Percentiles rank a stretch among this genome's conserved stretches.
Evolutionary conservation across 2,888 invertebrate species (phyloP).

Genomic region (Eilema sororculum): DNA sequence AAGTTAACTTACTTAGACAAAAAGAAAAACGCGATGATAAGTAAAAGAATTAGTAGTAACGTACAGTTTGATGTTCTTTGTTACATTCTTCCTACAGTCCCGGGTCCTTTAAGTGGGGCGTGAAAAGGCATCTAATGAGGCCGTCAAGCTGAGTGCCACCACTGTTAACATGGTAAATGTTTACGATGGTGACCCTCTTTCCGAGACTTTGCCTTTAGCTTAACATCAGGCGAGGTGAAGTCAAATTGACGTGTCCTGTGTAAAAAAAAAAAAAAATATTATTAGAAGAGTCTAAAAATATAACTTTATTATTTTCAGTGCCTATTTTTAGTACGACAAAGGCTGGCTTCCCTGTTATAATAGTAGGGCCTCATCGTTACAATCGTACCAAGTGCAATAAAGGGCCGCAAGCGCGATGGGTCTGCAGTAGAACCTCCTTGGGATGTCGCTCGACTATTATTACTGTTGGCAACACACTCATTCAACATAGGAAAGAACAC

Average conservation of each 20-base stretch:
- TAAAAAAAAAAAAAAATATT: no score
- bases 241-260: no score
- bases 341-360: slow-evolving; percentile 58
- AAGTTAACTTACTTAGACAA: no score
- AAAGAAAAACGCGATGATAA: background rate
- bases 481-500: slow-evolving; percentile 25
- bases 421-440: slow-evolving; percentile 46
- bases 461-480: slow-evolving; percentile 44
- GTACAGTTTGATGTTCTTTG: no score
- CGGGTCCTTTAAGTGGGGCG: no score
- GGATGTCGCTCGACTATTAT: slow-evolving; percentile 53
- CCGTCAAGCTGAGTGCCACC: no score
- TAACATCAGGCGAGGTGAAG: no score
- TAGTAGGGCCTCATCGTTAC: slow-evolving; percentile 57
- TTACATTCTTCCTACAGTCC: background rate
- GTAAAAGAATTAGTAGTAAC: background rate
- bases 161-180: no score
- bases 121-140: no score
- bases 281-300: background rate
- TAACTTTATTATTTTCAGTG: slow-evolving; percentile 5
- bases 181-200: no score
- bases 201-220: no score
- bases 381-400: slow-evolving; percentile 39
- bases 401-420: slow-evolving; percentile 56
- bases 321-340: slow-evolving; percentile 52